Percentiles rank a stretch among this genome's conserved stretches.
Evolutionary conservation across 2,888 invertebrate genomes (phyloP).

Genomic region (Plebejus anna): DNA sequence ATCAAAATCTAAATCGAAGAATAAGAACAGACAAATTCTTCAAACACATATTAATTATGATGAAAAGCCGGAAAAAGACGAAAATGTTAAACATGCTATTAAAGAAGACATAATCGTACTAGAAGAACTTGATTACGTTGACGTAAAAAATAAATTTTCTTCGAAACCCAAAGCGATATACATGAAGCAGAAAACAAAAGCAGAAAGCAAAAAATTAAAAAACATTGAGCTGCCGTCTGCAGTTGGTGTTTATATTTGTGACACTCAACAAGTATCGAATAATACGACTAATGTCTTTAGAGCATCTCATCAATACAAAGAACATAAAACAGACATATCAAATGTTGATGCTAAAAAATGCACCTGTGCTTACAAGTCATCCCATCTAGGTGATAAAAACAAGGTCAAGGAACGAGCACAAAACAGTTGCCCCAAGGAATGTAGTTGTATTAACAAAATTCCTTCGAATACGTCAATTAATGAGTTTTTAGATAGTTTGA

Average conservation of each 20-base stretch:
- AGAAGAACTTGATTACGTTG: background rate
- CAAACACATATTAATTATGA: background rate
- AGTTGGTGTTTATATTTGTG: slow-evolving; percentile 63
- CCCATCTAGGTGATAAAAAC: background rate
- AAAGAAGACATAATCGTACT: background rate
- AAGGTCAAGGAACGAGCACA: slow-evolving; percentile 33
- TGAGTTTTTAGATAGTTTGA: slow-evolving; percentile 53
- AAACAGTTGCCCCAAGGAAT: slow-evolving; percentile 46
- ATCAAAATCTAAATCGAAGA: slow-evolving; percentile 1
- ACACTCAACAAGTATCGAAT: slow-evolving; percentile 44
- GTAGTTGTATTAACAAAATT: slow-evolving; percentile 59
- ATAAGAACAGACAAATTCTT: background rate
- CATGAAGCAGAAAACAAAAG: slow-evolving; percentile 33
- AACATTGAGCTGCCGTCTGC: slow-evolving; percentile 50
- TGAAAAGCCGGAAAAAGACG: slow-evolving; percentile 5
- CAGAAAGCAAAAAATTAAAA: slow-evolving; percentile 35
- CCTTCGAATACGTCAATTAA: slow-evolving; percentile 66
- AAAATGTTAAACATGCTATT: background rate
- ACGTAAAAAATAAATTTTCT: slow-evolving; percentile 23
- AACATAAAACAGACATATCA: slow-evolving; percentile 35
- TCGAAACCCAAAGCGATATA: slow-evolving; percentile 31
- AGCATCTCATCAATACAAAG: slow-evolving; percentile 41
- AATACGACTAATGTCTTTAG: slow-evolving; percentile 36
- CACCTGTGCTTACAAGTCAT: background rate
- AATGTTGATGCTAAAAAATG: slow-evolving; percentile 27